Conservation (phyloP, 2,888 invertebrate species). For the Carterocephalus palaemon region DNA sequence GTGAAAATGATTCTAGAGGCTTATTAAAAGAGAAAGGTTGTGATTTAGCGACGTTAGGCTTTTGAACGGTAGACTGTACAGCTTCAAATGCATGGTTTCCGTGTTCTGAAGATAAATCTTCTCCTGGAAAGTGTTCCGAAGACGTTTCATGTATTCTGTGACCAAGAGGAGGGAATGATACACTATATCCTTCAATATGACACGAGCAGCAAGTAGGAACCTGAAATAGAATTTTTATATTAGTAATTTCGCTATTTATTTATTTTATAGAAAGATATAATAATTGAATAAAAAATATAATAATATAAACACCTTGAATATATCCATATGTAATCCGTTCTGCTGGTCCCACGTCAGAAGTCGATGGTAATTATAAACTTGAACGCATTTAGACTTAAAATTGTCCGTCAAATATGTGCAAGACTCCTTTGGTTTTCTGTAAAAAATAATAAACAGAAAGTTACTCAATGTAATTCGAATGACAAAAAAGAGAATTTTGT, state of each 20-base stretch:
- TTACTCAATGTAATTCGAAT: not conserved
- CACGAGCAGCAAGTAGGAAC: conserved; percentile 90
- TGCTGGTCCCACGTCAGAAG: conserved; percentile 89
- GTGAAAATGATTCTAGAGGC: conserved; percentile 54
- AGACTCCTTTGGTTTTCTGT: conserved; percentile 84
- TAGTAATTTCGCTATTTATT: not conserved
- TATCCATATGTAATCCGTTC: conserved; percentile 89
- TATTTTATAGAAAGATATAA: not conserved
- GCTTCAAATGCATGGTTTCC: conserved; percentile 70
- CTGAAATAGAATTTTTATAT: conserved; percentile 50
- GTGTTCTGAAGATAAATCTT: conserved; percentile 71
- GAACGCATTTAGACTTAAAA: conserved; percentile 88
- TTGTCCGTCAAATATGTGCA: conserved; percentile 89
- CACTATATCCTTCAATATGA: conserved; percentile 87
- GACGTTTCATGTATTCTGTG: conserved; percentile 72
- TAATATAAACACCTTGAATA: conserved; percentile 85
- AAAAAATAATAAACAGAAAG: conserved; percentile 33
- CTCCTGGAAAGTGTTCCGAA: conserved; percentile 78
- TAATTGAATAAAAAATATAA: not conserved
- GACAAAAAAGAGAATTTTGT: no score
- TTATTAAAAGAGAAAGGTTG: conserved; percentile 56
- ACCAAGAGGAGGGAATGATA: conserved; percentile 81
- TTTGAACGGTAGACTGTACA: conserved; percentile 60
- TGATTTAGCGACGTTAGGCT: conserved; percentile 55
- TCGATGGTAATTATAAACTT: conserved; percentile 90